Base-by-base conservation (phyloP, 2,888 invertebrate species). In the Mesochorus sp. region DNA sequence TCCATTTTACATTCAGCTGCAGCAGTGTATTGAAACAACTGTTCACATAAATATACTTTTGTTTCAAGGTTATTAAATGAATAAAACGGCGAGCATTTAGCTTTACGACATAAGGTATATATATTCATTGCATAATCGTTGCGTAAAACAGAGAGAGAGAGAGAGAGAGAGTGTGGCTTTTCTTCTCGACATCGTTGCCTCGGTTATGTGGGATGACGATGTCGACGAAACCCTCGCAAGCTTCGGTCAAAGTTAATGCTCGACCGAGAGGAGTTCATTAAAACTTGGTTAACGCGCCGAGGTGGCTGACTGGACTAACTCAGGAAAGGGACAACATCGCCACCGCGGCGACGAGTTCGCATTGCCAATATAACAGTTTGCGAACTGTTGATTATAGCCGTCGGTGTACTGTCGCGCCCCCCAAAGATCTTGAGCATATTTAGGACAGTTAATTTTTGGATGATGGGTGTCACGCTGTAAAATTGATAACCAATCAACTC, bases 341-440 rank as follows among this genome's bases (percentile, higher is more conserved):
- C 67, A 76, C 80, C 80, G 64, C 79, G 64, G 62, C 47, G 76
- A 78, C 73, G 34, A 37, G 55, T 67, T 39, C 59, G 55, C 62
- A 66, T 78, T 70, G 59, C 59, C 57, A 80, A n/a, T n/a, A n/a
- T n/a, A 77, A 79, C 75, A 78, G 80, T 82, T 78, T 51, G 19
- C 39, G 61, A 82, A 81, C 77, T 79, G 79, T 81, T 81, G 80
- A 84, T 80, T 81, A 84, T 76, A 49, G 67, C 72, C 44, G 67
- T 62, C 24, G 53, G 53, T 61, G 37, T 47, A 59, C 19, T 24
- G 37, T 39, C 17, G 2, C 14, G n/a, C n/a, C n/a, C 34, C 14
- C 42, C 8, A 24, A 26, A 53, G 24, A 67, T 55, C 28, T n/a
- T 47, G 37, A 19, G 21, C 10, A 61, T 26, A 47, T 59, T 12